Base-by-base conservation (phyloP, 2,797 vertebrate genomes). In the Brotula barbata region DNA sequence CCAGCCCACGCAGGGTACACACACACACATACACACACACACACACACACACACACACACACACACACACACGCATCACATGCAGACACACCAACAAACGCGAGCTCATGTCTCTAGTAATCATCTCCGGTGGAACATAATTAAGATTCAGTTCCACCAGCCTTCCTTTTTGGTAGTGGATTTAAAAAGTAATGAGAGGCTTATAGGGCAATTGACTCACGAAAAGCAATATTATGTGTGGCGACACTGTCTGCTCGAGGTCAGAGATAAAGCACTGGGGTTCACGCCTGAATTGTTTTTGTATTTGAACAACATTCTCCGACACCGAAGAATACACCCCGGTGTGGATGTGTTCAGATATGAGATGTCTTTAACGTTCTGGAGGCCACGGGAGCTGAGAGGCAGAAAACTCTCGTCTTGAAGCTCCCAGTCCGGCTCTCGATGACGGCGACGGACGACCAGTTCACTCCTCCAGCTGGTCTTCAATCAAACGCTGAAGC, bases 81-180 rank as follows among this genome's bases (percentile, higher is more conserved):
- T 49, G 60, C 65, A 64, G 71, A 56, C 65, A 54, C 59, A 48
- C 59, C 71, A 72, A 72, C 73, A 80, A 58, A 83, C 50, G 65
- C 17, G 51, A n/a, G 41, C 79, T 54, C 75, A 69, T 70, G 71
- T 56, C 72, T 40, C 33, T 31, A 45, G 77, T 83, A 89, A 91
- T 89, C 81, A 85, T 72, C 79, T 68, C 75, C 75, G 75, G 83
- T 75, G 80, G 73, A 86, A 81, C 77, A 73, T 83, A 88, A 90
- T 91, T 89, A 88, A 90, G 87, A 81, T 84, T 78, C 78, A 87
- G 82, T 89, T 85, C 70, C 77, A 68, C 42, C 59, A 36, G 62
- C 68, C 53, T 81, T 72, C 78, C 8, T 28, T 28, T 28, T 28
- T 28, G 25, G 4, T 28, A 8, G 65, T 65, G 71, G 83, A 75